Evolutionary conservation across 1,140 invertebrate genomes (phyloP).

Genomic region (Drosophila quadrilineata): DNA sequence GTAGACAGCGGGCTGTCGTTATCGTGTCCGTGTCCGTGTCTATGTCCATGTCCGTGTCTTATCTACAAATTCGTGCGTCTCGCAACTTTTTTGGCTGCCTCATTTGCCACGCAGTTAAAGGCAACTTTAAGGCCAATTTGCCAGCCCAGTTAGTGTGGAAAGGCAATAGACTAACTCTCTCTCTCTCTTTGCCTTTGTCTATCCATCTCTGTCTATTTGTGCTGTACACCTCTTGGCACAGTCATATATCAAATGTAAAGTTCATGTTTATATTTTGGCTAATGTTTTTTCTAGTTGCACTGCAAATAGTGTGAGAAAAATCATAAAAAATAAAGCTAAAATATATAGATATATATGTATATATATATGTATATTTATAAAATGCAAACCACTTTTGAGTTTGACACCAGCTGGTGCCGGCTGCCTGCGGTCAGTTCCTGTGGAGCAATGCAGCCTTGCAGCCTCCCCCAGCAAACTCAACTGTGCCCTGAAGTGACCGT

Average conservation of each 20-base stretch:
- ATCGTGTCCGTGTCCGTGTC: too few relatives aligned
- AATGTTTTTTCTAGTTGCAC: slow-evolving; percentile 66
- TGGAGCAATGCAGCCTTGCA: not conserved
- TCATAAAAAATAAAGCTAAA: slow-evolving; percentile 41
- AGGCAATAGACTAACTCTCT: not conserved
- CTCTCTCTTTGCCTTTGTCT: not conserved
- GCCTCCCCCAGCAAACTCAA: not conserved
- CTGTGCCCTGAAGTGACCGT: slow-evolving; percentile 72
- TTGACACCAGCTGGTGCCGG: slow-evolving; percentile 79
- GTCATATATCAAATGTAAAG: slow-evolving; percentile 70
- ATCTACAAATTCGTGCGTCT: slow-evolving; percentile 60
- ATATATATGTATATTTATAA: too few relatives aligned
- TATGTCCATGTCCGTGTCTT: slow-evolving; percentile 68
- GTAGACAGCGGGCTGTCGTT: slow-evolving; percentile 67
- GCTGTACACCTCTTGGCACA: slow-evolving; percentile 14
- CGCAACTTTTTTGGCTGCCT: slow-evolving; percentile 32
- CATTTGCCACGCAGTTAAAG: slow-evolving; percentile 16
- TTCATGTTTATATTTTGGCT: slow-evolving; percentile 80
- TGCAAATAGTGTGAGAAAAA: slow-evolving; percentile 25
- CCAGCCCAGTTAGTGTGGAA: too few relatives aligned
- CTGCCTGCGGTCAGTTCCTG: slow-evolving; percentile 59
- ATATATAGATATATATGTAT: too few relatives aligned
- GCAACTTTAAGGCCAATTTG: too few relatives aligned
- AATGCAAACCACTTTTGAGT: slow-evolving; percentile 79
- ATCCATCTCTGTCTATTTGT: not conserved